Evolutionary conservation across 2,113 vertebrate genomes (phyloP).

Genomic region (Chiloscyllium plagiosum): DNA sequence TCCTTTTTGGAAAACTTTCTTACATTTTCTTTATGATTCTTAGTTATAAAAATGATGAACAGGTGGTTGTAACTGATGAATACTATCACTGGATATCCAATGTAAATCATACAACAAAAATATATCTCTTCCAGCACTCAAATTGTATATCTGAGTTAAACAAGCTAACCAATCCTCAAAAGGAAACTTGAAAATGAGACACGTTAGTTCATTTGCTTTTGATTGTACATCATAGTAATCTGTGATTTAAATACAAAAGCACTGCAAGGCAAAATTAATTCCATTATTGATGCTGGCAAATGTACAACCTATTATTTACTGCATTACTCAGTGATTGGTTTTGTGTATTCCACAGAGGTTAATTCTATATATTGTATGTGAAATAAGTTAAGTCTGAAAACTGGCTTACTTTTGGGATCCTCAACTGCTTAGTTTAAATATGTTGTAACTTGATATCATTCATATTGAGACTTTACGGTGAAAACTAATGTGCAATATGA

Average conservation of each 20-base stretch:
- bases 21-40: background rate
- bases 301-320: too few relatives aligned
- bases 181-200: background rate
- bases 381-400: background rate
- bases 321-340: too few relatives aligned
- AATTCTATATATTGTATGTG: background rate
- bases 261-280: background rate
- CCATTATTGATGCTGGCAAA: too few relatives aligned
- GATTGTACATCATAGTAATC: background rate
- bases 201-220: background rate
- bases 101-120: background rate
- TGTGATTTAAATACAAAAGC: background rate
- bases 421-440: background rate
- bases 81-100: background rate
- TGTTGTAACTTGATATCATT: background rate
- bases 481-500: background rate
- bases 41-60: background rate
- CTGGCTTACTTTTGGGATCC: background rate
- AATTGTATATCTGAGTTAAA: background rate
- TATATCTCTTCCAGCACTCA: background rate
- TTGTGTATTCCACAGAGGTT: background rate
- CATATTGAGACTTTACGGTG: background rate
- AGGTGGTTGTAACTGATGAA: background rate
- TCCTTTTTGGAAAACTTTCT: background rate
- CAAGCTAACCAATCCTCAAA: background rate